These are phyloP conservation scores for Cavia aperea DNA, from an alignment of 2,113 vertebrate species.

Conservation along the genomic window DNA sequence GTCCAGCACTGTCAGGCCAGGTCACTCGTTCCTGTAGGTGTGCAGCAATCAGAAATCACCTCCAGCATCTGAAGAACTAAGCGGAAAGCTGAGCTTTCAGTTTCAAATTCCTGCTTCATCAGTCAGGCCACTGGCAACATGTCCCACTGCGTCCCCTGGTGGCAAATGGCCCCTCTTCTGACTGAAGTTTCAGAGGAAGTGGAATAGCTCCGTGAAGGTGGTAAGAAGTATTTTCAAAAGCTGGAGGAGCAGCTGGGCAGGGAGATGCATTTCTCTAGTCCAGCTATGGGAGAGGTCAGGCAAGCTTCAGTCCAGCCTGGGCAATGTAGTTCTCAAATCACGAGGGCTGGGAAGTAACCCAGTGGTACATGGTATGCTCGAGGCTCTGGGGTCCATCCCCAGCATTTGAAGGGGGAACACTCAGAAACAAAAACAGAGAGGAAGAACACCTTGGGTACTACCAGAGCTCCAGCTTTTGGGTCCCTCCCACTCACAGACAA, in stretches of 20 bases:
- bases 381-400: not conserved
- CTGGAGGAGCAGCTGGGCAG: not conserved
- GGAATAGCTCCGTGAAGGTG: accelerated
- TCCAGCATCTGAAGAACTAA: not conserved
- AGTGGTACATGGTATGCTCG: not conserved
- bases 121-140: not conserved
- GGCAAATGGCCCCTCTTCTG: not conserved
- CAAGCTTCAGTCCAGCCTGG: not conserved
- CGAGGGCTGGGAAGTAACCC: not conserved
- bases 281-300: not conserved
- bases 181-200: not conserved
- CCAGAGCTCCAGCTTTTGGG: not conserved
- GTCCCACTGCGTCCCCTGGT: not conserved
- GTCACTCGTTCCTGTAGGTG: not conserved
- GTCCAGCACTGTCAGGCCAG: not conserved
- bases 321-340: not conserved
- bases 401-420: not conserved
- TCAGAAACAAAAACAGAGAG: not conserved
- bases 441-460: not conserved
- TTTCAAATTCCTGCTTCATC: not conserved
- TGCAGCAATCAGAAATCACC: not conserved
- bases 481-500: not conserved
- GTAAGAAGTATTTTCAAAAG: not conserved
- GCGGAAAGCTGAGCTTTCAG: not conserved
- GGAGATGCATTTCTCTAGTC: not conserved